Percentiles rank a stretch among this genome's conserved stretches.
phyloP scores from a whole-genome alignment of 2,113 vertebrate species.

The Gasterosteus aculeatus region DNA sequence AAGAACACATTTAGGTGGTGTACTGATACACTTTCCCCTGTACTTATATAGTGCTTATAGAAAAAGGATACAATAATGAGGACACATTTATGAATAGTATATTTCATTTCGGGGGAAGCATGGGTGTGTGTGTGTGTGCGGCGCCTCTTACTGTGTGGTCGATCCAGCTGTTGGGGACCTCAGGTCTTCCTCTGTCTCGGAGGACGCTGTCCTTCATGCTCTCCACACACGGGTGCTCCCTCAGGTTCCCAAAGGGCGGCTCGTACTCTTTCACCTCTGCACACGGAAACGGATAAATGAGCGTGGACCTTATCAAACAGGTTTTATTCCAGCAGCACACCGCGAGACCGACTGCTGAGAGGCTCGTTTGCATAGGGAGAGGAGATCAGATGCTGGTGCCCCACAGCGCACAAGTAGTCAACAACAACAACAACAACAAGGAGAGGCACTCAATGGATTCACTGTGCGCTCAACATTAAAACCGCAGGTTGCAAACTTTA shows the following conservation, averaged over 20 bases:
- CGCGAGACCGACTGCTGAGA: background rate
- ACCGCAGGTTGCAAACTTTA: slow-evolving; percentile 60
- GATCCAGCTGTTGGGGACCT: slow-evolving; percentile 92
- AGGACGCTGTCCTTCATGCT: slow-evolving; percentile 99
- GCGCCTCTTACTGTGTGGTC: slow-evolving; percentile 86
- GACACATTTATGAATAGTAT: background rate
- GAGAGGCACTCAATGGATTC: slow-evolving; percentile 40
- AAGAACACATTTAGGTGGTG: background rate
- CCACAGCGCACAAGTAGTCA: slow-evolving; percentile 24
- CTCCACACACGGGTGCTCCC: slow-evolving; percentile 96
- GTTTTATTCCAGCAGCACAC: background rate
- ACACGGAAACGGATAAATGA: background rate
- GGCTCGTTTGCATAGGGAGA: slow-evolving; percentile 19
- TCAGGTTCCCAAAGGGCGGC: slow-evolving; percentile 94
- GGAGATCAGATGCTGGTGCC: slow-evolving; percentile 35
- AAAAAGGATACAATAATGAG: background rate
- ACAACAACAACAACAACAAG: slow-evolving; percentile 14
- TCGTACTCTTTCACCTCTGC: slow-evolving; percentile 96
- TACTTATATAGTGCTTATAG: background rate
- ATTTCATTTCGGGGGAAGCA: background rate
- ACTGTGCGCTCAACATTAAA: slow-evolving; percentile 46
- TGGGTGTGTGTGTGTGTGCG: background rate
- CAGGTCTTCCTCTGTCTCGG: slow-evolving; percentile 90
- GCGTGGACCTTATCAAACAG: background rate
- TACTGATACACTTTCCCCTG: background rate